phyloP scores from a whole-genome alignment of 2,888 invertebrate species.

The Aleiodes leptofemur region DNA sequence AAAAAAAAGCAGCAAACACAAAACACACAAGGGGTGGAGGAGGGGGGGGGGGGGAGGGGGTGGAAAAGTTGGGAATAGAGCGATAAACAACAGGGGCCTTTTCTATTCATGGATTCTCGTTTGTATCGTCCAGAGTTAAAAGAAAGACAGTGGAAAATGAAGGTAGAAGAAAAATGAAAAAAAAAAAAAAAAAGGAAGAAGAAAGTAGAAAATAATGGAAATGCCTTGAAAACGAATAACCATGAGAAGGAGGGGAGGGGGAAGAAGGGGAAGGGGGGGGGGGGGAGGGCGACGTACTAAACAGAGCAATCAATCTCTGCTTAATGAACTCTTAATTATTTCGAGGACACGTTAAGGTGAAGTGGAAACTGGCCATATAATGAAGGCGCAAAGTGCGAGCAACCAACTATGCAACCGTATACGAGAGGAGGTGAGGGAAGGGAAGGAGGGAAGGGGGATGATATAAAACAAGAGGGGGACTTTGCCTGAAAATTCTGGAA shows the following conservation, averaged over 20 bases:
- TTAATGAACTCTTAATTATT: conserved; percentile 75
- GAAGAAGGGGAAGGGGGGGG: no score
- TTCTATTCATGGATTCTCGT: conserved; percentile 66
- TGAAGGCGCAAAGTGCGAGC: conserved; percentile 73
- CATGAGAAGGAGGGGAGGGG: not conserved
- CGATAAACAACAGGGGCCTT: conserved; percentile 65
- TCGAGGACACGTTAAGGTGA: conserved; percentile 68
- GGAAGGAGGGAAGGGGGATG: no score
- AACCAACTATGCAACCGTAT: conserved; percentile 60
- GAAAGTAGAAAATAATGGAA: conserved; percentile 40
- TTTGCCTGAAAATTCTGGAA: no score
- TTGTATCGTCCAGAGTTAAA: conserved; percentile 50
- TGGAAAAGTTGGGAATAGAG: conserved; percentile 57
- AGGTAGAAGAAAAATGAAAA: conserved; percentile 15
- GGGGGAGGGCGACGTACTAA: conserved; percentile 55
- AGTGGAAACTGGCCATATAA: conserved; percentile 73
- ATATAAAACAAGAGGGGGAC: no score
- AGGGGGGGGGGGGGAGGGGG: conserved; percentile 33
- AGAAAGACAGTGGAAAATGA: conserved; percentile 37
- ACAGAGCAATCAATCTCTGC: conserved; percentile 73
- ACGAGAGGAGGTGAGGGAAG: no score
- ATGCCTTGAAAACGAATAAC: conserved; percentile 24
- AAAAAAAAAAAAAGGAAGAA: no score
- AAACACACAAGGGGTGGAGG: conserved; percentile 25
- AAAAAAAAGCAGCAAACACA: conserved; percentile 41